Conservation (phyloP, 2,113 vertebrate genomes). For the Leptosomus discolor region DNA sequence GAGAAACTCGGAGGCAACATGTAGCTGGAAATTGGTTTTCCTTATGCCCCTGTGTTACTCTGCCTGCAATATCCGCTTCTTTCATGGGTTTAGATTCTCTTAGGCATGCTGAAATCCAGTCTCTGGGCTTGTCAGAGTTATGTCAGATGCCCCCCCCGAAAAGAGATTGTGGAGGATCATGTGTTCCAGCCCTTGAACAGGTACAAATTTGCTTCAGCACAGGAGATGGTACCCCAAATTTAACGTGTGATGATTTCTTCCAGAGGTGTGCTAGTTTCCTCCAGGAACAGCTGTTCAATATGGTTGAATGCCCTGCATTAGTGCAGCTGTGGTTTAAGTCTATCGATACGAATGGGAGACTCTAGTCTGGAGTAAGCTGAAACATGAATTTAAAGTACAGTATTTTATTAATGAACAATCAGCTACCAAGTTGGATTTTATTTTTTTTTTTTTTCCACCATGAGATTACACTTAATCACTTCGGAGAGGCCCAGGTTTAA, state of each 20-base stretch:
- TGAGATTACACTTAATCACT: background rate
- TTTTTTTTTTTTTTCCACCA: background rate
- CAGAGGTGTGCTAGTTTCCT: background rate
- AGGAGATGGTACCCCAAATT: background rate
- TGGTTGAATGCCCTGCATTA: background rate
- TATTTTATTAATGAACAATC: background rate
- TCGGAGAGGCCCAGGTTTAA: background rate
- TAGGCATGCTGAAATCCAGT: background rate
- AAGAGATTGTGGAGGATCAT: background rate
- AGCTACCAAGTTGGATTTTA: background rate
- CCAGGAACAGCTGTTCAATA: background rate
- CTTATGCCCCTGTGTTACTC: rapidly evolving
- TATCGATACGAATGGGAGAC: background rate
- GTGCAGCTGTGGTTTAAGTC: background rate
- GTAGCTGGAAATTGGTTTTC: background rate
- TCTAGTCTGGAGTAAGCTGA: background rate
- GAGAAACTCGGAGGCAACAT: background rate
- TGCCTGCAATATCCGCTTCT: background rate
- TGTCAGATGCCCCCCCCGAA: background rate
- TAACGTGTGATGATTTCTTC: background rate
- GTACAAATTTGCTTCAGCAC: background rate
- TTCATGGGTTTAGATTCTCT: background rate
- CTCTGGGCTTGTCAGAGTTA: background rate
- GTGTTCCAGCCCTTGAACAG: background rate
- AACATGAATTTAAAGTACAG: background rate